Evolutionary conservation across 1,140 invertebrate species (phyloP).

Genomic region (Hyles euphorbiae): DNA sequence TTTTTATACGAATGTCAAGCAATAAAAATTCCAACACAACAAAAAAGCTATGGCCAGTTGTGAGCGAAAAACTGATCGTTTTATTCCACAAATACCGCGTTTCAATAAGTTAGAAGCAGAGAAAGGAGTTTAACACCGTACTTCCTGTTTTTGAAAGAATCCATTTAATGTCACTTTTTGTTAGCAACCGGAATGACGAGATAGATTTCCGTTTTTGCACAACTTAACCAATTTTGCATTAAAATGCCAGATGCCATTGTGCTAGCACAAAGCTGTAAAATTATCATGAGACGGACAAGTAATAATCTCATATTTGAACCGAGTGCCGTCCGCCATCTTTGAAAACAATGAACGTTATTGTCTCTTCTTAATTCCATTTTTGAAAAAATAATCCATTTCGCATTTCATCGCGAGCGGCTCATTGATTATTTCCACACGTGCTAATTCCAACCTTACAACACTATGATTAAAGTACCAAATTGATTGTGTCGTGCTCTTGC

Average conservation of each 20-base stretch:
- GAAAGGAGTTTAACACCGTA: conserved; percentile 20
- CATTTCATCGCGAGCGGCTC: conserved; percentile 62
- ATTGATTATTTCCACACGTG: conserved; percentile 36
- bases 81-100: conserved; percentile 14
- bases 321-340: conserved; percentile 61
- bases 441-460: conserved; percentile 28
- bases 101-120: conserved; percentile 13
- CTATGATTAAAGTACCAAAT: conserved; percentile 26
- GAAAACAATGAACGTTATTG: conserved; percentile 73
- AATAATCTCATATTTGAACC: conserved; percentile 64
- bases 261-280: conserved; percentile 37
- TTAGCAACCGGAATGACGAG: conserved; percentile 31
- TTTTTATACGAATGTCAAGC: conserved; percentile 2
- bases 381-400: conserved; percentile 73
- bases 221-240: conserved; percentile 28
- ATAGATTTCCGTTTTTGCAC: conserved; percentile 30
- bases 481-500: conserved; percentile 19
- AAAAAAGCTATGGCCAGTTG: background rate
- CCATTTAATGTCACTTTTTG: conserved; percentile 27
- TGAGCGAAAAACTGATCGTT: background rate
- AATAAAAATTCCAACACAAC: background rate
- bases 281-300: conserved; percentile 53
- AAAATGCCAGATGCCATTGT: conserved; percentile 32
- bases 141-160: conserved; percentile 31
- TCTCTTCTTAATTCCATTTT: conserved; percentile 74